These are phyloP conservation scores for Calcarius lapponicus DNA, from an alignment of 2,797 vertebrate genomes.

Conservation along the genomic window DNA sequence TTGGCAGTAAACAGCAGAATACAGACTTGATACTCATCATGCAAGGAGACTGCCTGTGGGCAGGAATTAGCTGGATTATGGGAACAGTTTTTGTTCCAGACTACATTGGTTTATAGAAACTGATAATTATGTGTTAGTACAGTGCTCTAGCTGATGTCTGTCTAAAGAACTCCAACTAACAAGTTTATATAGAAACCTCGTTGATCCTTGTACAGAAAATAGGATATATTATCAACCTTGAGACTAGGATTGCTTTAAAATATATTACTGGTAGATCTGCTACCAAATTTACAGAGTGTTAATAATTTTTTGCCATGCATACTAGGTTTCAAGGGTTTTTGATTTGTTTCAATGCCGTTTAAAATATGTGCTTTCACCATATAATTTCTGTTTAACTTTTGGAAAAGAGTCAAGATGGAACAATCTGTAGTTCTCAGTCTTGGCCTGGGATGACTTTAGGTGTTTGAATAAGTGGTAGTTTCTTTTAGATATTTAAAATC, in stretches of 20 bases:
- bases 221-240: background rate
- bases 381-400: background rate
- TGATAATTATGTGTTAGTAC: background rate
- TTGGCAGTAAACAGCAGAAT: background rate
- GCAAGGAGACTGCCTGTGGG: background rate
- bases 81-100: background rate
- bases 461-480: background rate
- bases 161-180: background rate
- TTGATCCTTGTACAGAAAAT: background rate
- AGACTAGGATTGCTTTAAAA: background rate
- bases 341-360: background rate
- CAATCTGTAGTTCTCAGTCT: background rate
- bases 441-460: background rate
- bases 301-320: background rate
- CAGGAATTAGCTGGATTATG: background rate
- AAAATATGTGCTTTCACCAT: background rate
- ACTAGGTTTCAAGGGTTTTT: accelerated
- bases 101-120: background rate
- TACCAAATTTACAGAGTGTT: background rate
- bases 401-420: background rate
- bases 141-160: background rate
- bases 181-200: background rate
- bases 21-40: background rate
- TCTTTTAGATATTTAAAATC: background rate
- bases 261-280: background rate